Evolutionary conservation across 2,888 invertebrate genomes (phyloP).

Genomic region (Xestobium rufovillosum): DNA sequence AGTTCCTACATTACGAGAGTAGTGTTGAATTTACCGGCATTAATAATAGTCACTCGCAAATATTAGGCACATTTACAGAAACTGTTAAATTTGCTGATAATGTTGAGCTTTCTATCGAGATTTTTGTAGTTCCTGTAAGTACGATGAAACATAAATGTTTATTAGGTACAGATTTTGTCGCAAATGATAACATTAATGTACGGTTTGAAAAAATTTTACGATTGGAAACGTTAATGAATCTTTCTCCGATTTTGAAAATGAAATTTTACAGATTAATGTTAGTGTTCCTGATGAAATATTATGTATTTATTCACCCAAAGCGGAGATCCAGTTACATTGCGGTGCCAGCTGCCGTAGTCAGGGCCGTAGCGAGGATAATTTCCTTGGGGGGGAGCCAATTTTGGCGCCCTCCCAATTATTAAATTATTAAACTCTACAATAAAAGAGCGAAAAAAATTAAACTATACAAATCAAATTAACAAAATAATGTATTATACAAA

Average conservation of each 20-base stretch:
- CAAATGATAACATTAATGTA: too few species aligned
- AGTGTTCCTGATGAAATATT: conserved; percentile 21
- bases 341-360: conserved; percentile 31
- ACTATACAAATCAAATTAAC: too few species aligned
- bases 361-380: too few species aligned
- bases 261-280: background rate
- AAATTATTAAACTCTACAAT: too few species aligned
- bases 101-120: conserved; percentile 9
- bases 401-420: too few species aligned
- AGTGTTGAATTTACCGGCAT: conserved; percentile 10
- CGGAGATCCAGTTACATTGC: too few species aligned
- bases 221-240: too few species aligned
- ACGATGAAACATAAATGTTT: conserved; percentile 11
- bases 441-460: too few species aligned
- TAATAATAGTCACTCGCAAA: conserved; percentile 7
- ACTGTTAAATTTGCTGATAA: conserved; percentile 7
- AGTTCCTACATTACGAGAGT: conserved; percentile 3
- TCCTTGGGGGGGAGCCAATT: too few species aligned
- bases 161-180: conserved; percentile 14
- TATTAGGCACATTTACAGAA: conserved; percentile 9
- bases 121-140: conserved; percentile 15
- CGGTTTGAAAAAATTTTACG: too few species aligned
- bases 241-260: too few species aligned
- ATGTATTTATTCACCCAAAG: conserved; percentile 26
- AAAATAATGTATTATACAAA: too few species aligned